Evolutionary conservation across 2,888 invertebrate genomes (phyloP), one percentile per base, ranked within the genome.

Genomic region (Amorpha juglandis): DNA sequence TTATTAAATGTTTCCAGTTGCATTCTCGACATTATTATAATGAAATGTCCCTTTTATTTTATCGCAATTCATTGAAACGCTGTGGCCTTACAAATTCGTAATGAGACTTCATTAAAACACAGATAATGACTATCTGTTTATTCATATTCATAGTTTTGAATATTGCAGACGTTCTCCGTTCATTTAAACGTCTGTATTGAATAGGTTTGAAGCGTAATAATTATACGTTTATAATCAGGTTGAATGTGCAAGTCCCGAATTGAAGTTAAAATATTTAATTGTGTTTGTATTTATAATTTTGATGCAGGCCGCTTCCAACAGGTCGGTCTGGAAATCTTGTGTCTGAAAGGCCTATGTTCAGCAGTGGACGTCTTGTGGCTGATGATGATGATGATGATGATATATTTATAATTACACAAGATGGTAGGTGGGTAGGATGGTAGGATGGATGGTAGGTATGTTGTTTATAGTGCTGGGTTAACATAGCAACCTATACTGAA

Each of bases 111-210:
- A 58, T 58, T 58, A 19, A 58, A 58, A 42, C 19, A 42, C 6
- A 58, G 19, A 58, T 58, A 58, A 58, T 58, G 58, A 58, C 38
- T 52, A 52, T 52, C 52, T 58, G 42, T 58, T 58, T 42, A 19
- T 27, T 27, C 2, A 27, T 27, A 58, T 58, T 42, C 38, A 52
- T 52, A 38, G 55, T 58, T 58, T 42, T 16, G 38, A 19, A 6
- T 11, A 16, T 50, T 12, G 33, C 35, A n/a, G 33, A 35, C 42
- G 58, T 58, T 21, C 19, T 12, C 7, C 58, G 42, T 58, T 58
- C 19, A 58, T 42, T 58, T 58, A 58, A 42, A 42, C 58, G 42
- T 1, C n/a, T 35, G 53, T 42, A 58, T 42, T 58, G 38, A 58
- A 58, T 42, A 42, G 21, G 19, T 58, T 52, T 58, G 19, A 19